Evolutionary conservation across 2,113 vertebrate genomes (phyloP), one percentile per base, ranked within the genome.

Genomic region (Datnioides undecimradiatus): DNA sequence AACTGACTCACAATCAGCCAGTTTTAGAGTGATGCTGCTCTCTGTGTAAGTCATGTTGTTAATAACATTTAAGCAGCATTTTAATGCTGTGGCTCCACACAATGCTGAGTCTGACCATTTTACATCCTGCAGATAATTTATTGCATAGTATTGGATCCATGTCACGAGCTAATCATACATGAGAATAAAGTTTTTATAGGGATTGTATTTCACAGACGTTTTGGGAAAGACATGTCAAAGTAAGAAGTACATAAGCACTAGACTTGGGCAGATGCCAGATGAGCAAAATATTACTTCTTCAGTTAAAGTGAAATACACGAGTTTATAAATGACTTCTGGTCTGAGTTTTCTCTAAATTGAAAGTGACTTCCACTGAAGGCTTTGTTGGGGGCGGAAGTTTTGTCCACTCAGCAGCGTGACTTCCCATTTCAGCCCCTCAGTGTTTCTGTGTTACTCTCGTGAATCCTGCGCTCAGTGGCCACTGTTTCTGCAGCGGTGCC

Each of bases 381-480:
- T 19, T 40, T 65, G 38, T 25, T 11, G n/a, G 8, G 70, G 60
- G 45, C n/a, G 66, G 27, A 27, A 33, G 8, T 78, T 65, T 40
- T 38, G 71, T 46, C 41, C 60, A 69, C 64, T 84, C 70, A 27
- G 76, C 67, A 52, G 3, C 8, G 34, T 14, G 25, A 84, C 86
- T 86, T 83, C 86, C 87, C 70, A 69, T 52, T 70, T 66, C 46
- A 59, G 40, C 29, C 31, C 0, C 14, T 0, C 1, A 31, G 33
- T 25, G 11, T 2, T 16, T n/a, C n/a, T n/a, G n/a, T n/a, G n/a
- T n/a, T 21, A 4, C 59, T 34, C 19, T 38, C 34, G 3, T 40
- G 63, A 25, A 0, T 23, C 31, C 36, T n/a, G 45, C 23, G 33
- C 65, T 21, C 52, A 4, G 17, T 16, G 64, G 2, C 6, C 23